Percentiles rank a stretch among this genome's conserved stretches.
Conservation (phyloP, 92 coral and sea anemone genomes). For the Umimayanthus kanabou region DNA sequence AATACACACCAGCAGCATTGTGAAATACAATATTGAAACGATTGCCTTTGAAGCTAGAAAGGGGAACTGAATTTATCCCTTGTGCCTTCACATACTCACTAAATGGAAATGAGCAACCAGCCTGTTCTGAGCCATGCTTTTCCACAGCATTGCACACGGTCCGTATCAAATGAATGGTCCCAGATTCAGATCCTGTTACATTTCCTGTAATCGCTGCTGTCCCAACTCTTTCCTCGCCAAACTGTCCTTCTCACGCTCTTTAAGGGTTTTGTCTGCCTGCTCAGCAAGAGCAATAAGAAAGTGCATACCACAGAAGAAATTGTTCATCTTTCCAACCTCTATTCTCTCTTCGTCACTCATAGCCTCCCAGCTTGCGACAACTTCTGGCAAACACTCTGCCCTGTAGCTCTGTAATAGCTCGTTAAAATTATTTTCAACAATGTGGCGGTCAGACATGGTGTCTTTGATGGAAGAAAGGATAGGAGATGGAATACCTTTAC, state of each 20-base stretch:
- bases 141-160: conserved; percentile 66
- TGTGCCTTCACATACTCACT: conserved; percentile 28
- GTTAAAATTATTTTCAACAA: conserved; percentile 1
- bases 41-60: conserved; percentile 49
- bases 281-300: conserved; percentile 61
- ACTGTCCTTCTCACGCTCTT: conserved; percentile 59
- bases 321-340: conserved; percentile 49
- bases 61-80: too few relatives aligned
- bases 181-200: conserved; percentile 55
- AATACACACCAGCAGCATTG: conserved; percentile 56
- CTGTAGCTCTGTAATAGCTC: conserved; percentile 41
- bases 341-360: conserved; percentile 38
- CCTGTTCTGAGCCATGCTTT: conserved; percentile 52
- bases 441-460: conserved; percentile 30
- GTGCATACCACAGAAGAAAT: conserved; percentile 63
- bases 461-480: conserved; percentile 45
- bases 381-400: conserved; percentile 46
- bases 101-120: conserved; percentile 51
- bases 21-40: conserved; percentile 55
- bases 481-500: conserved; percentile 32
- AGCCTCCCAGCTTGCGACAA: conserved; percentile 19
- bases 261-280: conserved; percentile 58
- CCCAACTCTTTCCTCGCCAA: conserved; percentile 56
- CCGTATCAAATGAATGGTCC: conserved; percentile 58
- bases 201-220: conserved; percentile 25